A percentile compares a stretch with the other conserved stretches of the same genome.
phyloP scores from a whole-genome alignment of 2,888 invertebrate genomes.

The Heteromyza rotundicornis region DNA sequence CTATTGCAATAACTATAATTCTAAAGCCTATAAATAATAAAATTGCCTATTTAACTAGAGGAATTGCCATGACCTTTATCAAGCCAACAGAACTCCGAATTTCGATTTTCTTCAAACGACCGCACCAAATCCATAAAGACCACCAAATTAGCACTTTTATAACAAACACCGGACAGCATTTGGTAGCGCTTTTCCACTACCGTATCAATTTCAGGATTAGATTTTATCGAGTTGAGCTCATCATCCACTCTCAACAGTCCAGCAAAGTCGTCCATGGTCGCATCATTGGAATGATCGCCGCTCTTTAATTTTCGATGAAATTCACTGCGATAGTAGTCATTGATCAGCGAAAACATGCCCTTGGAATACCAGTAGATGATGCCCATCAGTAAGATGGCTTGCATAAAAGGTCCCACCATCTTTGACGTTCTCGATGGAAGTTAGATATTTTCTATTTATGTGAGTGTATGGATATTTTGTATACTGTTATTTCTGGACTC shows the following conservation, averaged over 20 bases:
- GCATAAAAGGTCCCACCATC: slow-evolving; percentile 71
- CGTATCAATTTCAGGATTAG: neutral
- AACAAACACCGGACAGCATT: neutral
- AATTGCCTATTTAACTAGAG: no score
- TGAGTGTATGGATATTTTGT: neutral
- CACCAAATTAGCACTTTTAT: neutral
- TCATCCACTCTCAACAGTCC: slow-evolving; percentile 38
- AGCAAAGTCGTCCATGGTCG: slow-evolving; percentile 44
- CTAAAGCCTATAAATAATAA: no score
- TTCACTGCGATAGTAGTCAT: slow-evolving; percentile 75
- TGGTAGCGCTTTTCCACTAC: no score
- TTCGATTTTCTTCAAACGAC: neutral
- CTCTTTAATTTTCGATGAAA: slow-evolving; percentile 65
- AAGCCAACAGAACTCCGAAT: neutral
- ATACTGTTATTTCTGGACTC: neutral
- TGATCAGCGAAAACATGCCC: slow-evolving; percentile 75
- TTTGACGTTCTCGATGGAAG: slow-evolving; percentile 21
- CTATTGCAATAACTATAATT: no score
- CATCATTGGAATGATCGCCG: slow-evolving; percentile 18
- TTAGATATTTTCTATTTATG: neutral
- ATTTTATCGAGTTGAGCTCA: no score
- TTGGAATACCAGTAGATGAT: slow-evolving; percentile 77
- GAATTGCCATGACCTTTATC: neutral
- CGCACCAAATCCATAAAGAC: neutral
- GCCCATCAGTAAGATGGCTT: slow-evolving; percentile 70